phyloP scores from a whole-genome alignment of 2,888 invertebrate genomes.

The Sinelater perroti region DNA sequence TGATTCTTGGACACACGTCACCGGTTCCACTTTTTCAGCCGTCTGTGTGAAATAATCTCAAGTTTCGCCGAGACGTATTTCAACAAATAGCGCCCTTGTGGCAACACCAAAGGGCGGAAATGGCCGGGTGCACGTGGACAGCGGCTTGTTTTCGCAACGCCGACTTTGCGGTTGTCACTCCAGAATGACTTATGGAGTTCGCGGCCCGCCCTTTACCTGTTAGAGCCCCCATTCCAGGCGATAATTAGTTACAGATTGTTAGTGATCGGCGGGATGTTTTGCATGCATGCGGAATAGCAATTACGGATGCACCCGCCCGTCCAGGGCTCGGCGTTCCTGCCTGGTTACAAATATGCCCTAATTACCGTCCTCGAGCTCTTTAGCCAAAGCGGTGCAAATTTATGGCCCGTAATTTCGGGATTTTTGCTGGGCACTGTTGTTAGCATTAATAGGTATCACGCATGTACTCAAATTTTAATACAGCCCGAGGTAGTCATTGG shows the following conservation, averaged over 20 bases:
- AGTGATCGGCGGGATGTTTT: background rate
- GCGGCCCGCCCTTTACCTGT: slow-evolving; percentile 30
- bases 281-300: background rate
- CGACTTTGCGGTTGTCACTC: slow-evolving; percentile 22
- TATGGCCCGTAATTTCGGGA: slow-evolving; percentile 6
- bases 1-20: no score
- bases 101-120: slow-evolving; percentile 19
- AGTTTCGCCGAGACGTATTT: slow-evolving; percentile 9
- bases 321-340: background rate
- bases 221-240: background rate
- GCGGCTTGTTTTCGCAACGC: slow-evolving; percentile 14
- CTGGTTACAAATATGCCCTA: background rate
- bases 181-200: slow-evolving; percentile 19
- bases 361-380: slow-evolving; percentile 2
- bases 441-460: no score
- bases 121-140: slow-evolving; percentile 25
- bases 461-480: no score
- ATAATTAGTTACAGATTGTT: slow-evolving; percentile 32
- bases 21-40: background rate
- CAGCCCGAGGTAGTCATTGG: no score
- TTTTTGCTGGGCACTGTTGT: background rate
- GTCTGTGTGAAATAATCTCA: background rate
- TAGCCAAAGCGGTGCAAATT: slow-evolving; percentile 9
- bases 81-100: slow-evolving; percentile 3
- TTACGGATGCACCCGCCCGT: background rate